phyloP scores from a whole-genome alignment of 2,113 vertebrate species.

The Plecturocebus donacophilus region DNA sequence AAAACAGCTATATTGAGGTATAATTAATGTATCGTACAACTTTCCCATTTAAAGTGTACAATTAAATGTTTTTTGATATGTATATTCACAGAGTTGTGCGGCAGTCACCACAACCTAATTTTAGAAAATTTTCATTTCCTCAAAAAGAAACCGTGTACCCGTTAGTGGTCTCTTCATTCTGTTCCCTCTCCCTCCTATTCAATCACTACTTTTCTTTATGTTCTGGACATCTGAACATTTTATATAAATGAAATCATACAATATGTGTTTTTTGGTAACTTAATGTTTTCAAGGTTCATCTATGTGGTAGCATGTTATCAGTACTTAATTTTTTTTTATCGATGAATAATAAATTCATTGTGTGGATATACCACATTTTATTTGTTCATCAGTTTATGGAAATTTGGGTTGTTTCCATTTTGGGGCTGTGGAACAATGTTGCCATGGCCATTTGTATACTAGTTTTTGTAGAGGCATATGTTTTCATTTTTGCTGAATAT shows the following conservation, averaged over 20 bases:
- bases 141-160: not conserved
- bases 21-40: not conserved
- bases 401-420: not conserved
- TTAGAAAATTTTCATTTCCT: not conserved
- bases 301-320: not conserved
- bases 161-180: not conserved
- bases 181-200: not conserved
- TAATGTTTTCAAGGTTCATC: not conserved
- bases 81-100: not conserved
- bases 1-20: slow-evolving; percentile 29
- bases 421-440: slow-evolving; percentile 21
- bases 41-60: not conserved
- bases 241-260: not conserved
- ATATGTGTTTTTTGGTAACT: not conserved
- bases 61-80: not conserved
- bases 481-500: not conserved
- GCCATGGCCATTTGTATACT: not conserved
- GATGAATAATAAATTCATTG: not conserved
- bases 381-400: not conserved
- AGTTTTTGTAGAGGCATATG: not conserved
- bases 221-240: not conserved
- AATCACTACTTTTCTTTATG: not conserved
- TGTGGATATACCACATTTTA: not conserved
- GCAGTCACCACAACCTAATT: not conserved
- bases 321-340: not conserved